phyloP scores from a whole-genome alignment of 2,888 invertebrate genomes.

The Sesia apiformis region DNA sequence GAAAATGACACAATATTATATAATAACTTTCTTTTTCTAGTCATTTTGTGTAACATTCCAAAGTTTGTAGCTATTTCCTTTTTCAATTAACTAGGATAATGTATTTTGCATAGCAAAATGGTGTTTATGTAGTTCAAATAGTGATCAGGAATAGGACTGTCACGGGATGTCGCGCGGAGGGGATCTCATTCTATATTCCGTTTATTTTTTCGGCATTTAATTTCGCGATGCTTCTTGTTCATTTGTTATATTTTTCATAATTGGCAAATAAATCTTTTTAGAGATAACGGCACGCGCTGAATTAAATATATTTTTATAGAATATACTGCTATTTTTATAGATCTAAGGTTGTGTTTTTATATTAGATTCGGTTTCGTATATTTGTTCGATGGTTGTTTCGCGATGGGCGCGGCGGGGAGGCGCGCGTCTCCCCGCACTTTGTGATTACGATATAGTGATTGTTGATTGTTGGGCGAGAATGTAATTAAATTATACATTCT shows the following conservation, averaged over 20 bases:
- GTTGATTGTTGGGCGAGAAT: conserved; percentile 69
- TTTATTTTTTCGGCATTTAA: conserved; percentile 19
- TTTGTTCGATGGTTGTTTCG: neutral
- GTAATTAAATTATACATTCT: conserved; percentile 67
- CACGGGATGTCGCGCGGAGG: conserved; percentile 38
- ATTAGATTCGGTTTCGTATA: neutral
- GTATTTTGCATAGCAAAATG: conserved; percentile 73
- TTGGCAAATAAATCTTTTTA: conserved; percentile 53
- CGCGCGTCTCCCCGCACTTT: conserved; percentile 19
- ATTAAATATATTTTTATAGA: conserved; percentile 71
- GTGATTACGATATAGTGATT: conserved; percentile 62
- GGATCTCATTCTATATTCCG: conserved; percentile 19
- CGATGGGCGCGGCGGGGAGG: neutral
- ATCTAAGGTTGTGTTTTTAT: conserved; percentile 46
- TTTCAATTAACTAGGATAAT: conserved; percentile 53
- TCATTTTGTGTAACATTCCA: conserved; percentile 69
- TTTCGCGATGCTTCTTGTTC: conserved; percentile 37
- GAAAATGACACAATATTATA: conserved; percentile 26
- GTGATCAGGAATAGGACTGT: conserved; percentile 30
- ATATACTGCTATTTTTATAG: conserved; percentile 72
- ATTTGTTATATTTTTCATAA: conserved; percentile 53
- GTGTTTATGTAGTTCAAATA: conserved; percentile 53
- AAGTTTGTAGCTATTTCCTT: conserved; percentile 51
- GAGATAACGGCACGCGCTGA: conserved; percentile 58
- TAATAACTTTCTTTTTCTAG: conserved; percentile 53